A percentile compares a stretch with the other conserved stretches of the same genome.
Evolutionary conservation across 2,888 invertebrate genomes (phyloP).

Genomic region (Melipona beecheii): DNA sequence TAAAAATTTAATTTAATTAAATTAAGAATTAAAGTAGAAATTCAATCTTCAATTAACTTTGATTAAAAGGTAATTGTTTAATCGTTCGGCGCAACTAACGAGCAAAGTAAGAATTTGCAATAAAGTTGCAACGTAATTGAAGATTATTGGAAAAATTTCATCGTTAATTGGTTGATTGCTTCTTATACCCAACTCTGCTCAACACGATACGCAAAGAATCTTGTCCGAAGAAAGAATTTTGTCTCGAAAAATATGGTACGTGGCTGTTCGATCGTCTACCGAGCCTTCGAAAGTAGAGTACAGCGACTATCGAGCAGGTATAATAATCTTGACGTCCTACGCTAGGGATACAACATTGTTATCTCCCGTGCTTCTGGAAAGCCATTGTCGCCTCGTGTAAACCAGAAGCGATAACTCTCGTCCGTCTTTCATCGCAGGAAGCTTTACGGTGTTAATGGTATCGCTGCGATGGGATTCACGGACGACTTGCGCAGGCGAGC

Average conservation of each 20-base stretch:
- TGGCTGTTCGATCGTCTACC: not conserved
- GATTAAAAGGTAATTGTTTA: too few relatives aligned
- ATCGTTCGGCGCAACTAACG: too few relatives aligned
- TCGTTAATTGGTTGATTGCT: too few relatives aligned
- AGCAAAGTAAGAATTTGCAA: too few relatives aligned
- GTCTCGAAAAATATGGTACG: not conserved
- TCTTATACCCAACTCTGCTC: too few relatives aligned
- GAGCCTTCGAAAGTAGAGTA: not conserved
- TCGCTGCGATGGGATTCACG: not conserved
- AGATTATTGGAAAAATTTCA: too few relatives aligned
- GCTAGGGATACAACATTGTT: not conserved
- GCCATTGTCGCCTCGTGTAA: not conserved
- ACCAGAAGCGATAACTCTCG: conserved; percentile 10
- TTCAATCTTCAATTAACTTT: too few relatives aligned
- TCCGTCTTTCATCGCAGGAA: not conserved
- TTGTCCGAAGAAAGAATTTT: not conserved
- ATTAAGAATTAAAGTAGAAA: too few relatives aligned
- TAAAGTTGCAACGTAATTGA: too few relatives aligned
- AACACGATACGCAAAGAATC: too few relatives aligned
- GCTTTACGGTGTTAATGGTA: not conserved
- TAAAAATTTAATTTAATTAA: too few relatives aligned
- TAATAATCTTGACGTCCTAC: not conserved
- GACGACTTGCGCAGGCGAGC: conserved; percentile 2
- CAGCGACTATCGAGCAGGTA: not conserved
- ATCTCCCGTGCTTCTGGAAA: not conserved